A percentile compares a stretch with the other conserved stretches of the same genome.
These are phyloP conservation scores for Amphiprion clarkii DNA, from an alignment of 2,797 vertebrate genomes.

Conservation along the genomic window DNA sequence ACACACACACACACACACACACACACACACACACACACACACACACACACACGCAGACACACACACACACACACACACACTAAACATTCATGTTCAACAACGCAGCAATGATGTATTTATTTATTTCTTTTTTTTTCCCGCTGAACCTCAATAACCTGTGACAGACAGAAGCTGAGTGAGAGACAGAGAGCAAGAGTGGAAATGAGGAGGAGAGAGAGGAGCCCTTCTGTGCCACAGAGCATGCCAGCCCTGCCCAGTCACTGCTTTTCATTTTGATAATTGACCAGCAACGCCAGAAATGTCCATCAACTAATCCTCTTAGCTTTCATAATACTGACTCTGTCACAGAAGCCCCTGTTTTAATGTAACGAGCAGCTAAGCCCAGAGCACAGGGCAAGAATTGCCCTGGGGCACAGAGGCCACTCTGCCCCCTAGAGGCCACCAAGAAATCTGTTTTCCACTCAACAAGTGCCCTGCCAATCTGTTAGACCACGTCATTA, in stretches of 20 bases:
- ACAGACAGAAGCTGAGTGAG: conserved; percentile 59
- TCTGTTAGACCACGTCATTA: conserved; percentile 40
- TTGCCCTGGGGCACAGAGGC: conserved; percentile 31
- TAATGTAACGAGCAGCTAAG: conserved; percentile 86
- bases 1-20: too few relatives aligned
- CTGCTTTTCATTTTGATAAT: conserved; percentile 88
- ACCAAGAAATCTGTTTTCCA: conserved; percentile 22
- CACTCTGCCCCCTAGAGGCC: conserved; percentile 74
- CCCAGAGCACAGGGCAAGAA: conserved; percentile 60
- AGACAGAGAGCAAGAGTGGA: conserved; percentile 42
- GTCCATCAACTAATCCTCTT: conserved; percentile 89
- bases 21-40: conserved; percentile 42
- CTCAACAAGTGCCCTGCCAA: conserved; percentile 65
- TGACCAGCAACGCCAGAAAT: conserved; percentile 83
- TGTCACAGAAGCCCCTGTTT: conserved; percentile 86
- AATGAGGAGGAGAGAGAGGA: conserved; percentile 53
- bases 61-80: conserved; percentile 15
- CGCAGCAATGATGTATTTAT: conserved; percentile 50
- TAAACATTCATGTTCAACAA: conserved; percentile 59
- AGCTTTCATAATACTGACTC: conserved; percentile 86
- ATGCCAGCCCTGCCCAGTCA: conserved; percentile 76
- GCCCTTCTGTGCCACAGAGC: conserved; percentile 69
- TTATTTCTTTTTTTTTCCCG: conserved; percentile 34
- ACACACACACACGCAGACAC: conserved; percentile 11
- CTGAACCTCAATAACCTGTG: conserved; percentile 74